phyloP scores from a whole-genome alignment of 2,113 vertebrate species.

The Anarhynchus alexandrinus region DNA sequence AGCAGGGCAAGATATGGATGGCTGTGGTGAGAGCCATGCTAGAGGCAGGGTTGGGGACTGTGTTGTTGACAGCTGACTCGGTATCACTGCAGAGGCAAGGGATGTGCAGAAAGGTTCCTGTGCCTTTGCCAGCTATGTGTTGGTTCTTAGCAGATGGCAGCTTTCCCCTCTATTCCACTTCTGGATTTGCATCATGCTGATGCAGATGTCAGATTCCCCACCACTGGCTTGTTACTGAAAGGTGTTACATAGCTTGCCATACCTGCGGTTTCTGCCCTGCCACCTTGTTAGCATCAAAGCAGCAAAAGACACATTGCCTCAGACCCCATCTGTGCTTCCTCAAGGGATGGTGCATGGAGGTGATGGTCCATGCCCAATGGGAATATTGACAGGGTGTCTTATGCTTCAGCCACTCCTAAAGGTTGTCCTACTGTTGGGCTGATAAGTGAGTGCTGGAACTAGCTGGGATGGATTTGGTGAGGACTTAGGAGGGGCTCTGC shows the following conservation, averaged over 20 bases:
- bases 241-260: not conserved
- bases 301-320: not conserved
- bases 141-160: not conserved
- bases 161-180: not conserved
- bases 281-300: not conserved
- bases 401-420: not conserved
- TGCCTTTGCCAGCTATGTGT: not conserved
- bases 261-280: not conserved
- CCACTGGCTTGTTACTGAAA: not conserved
- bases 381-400: not conserved
- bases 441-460: not conserved
- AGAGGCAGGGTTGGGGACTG: not conserved
- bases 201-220: not conserved
- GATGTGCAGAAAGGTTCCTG: not conserved
- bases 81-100: not conserved
- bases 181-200: not conserved
- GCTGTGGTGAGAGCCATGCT: not conserved
- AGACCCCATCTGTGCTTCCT: not conserved
- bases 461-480: not conserved
- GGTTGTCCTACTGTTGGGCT: not conserved
- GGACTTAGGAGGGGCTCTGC: not conserved
- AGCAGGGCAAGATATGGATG: not conserved
- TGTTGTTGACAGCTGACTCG: not conserved
- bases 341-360: not conserved
- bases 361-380: not conserved